Base-by-base conservation (phyloP, 2,797 vertebrate species). In the Uromys caudimaculatus region DNA sequence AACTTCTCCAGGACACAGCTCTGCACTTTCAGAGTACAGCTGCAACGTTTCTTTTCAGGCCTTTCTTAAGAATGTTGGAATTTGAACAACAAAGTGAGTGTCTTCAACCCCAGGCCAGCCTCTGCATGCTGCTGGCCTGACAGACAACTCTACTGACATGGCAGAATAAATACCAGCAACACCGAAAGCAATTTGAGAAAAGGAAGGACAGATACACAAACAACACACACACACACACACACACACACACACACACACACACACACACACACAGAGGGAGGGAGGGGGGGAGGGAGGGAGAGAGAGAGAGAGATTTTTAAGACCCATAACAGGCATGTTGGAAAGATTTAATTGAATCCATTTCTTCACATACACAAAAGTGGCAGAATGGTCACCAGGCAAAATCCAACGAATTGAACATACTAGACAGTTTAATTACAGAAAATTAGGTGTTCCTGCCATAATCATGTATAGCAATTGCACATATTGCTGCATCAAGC, bases 51-150 rank as follows among this genome's bases (percentile, higher is more conserved):
- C 90, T 94, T 98, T 97, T 94, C 60, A 96, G 89, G 58, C 77
- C 52, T 86, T 90, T 97, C 92, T 95, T 93, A 95, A 95, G 94
- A 93, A 92, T 78, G 67, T 64, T 98, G 97, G 94, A 97, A 96
- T 77, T 73, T 60, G 91, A 96, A 97, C 94, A 96, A 95, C 27
- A 89, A 83, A 92, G 75, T 60, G 77, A 91, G 90, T 97, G 96
- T 88, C 82, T 95, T 88, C 71, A 84, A 91, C 79, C 27, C 21
- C 92, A 91, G 81, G 79, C 89, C 79, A 90, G 88, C n/a, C 44
- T 50, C 23, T 93, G 60, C 35, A n/a, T n/a, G 67, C 11, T 0
- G 35, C 97, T 97, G 92, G 86, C 83, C 83, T 29, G 6, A 19
- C 32, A 95, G 10, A 16, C 32, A 95, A 52, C 54, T 82, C 44